Percentiles rank a stretch among this genome's conserved stretches.
Conservation (phyloP, 1,140 invertebrate genomes). For the Drosophila busckii region DNA sequence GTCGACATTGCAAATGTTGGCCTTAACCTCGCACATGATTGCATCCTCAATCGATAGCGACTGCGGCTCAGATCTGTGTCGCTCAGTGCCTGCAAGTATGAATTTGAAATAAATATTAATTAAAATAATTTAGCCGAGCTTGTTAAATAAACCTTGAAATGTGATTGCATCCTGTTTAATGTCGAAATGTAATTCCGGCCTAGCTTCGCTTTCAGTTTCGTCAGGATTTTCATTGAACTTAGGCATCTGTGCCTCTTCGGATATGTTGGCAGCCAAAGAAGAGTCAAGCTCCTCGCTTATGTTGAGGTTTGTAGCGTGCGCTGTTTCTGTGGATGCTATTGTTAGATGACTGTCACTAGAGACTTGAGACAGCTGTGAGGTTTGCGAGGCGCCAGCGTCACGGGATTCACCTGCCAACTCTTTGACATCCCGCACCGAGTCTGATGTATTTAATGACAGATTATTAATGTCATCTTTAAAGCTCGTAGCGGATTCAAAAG, state of each 20-base stretch:
- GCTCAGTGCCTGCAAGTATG: slow-evolving; percentile 61
- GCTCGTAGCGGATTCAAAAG: slow-evolving; percentile 81
- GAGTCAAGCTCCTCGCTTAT: slow-evolving; percentile 15
- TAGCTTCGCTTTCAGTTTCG: slow-evolving; percentile 24
- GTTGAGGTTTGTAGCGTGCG: slow-evolving; percentile 10
- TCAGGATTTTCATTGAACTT: slow-evolving; percentile 72
- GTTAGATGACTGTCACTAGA: slow-evolving; percentile 82
- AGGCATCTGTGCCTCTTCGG: slow-evolving; percentile 75
- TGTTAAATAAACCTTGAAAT: slow-evolving; percentile 49
- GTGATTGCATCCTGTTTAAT: slow-evolving; percentile 78
- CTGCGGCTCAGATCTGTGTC: slow-evolving; percentile 37
- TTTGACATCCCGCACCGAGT: slow-evolving; percentile 34
- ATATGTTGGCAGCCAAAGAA: slow-evolving; percentile 56
- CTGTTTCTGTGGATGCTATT: slow-evolving; percentile 42
- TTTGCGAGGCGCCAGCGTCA: slow-evolving; percentile 63
- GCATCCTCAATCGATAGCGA: slow-evolving; percentile 56
- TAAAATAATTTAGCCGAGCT: background rate
- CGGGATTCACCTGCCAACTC: slow-evolving; percentile 31
- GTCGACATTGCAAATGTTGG: slow-evolving; percentile 40
- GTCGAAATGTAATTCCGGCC: slow-evolving; percentile 66
- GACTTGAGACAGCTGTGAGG: slow-evolving; percentile 82
- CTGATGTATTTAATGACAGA: slow-evolving; percentile 66
- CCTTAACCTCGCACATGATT: slow-evolving; percentile 59
- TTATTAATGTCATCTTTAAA: slow-evolving; percentile 41
- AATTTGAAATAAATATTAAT: background rate